phyloP scores from a whole-genome alignment of 2,888 invertebrate species.

The Herminia tarsipennalis region DNA sequence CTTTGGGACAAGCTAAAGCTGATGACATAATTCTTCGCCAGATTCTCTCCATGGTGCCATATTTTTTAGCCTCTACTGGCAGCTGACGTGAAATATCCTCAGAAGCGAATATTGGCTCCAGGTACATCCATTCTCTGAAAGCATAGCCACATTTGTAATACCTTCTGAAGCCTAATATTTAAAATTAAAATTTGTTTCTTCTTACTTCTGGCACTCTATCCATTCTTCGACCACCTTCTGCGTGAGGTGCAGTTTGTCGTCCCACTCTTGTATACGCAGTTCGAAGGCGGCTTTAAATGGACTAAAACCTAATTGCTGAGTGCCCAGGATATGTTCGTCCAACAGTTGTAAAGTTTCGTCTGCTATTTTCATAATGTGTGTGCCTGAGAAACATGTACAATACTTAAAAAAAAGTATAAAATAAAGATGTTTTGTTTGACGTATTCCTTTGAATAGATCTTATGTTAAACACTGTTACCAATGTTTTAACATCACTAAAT shows the following conservation, averaged over 20 bases:
- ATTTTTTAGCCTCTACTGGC: conserved; percentile 92
- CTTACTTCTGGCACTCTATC: conserved; percentile 90
- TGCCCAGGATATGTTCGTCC: conserved; percentile 90
- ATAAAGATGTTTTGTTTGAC: too few species aligned
- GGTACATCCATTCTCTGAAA: conserved; percentile 91
- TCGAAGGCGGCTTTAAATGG: conserved; percentile 92
- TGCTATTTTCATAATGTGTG: conserved; percentile 90
- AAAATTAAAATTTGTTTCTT: neutral
- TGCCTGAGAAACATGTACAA: conserved; percentile 85
- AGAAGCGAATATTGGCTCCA: conserved; percentile 93
- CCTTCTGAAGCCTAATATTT: too few species aligned
- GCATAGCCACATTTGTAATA: too few species aligned
- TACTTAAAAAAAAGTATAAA: too few species aligned
- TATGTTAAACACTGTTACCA: too few species aligned
- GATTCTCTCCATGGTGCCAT: conserved; percentile 91
- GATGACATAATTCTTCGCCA: conserved; percentile 92
- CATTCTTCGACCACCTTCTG: conserved; percentile 88
- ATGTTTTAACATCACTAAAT: too few species aligned
- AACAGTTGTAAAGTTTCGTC: conserved; percentile 90
- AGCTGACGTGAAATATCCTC: conserved; percentile 92
- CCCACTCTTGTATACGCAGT: conserved; percentile 90
- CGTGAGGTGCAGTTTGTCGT: conserved; percentile 87
- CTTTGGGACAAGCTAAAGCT: conserved; percentile 89
- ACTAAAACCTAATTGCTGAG: conserved; percentile 91
- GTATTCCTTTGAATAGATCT: too few species aligned